Base-by-base conservation (phyloP, 23 tunicate genomes). In the Trididemnum miniatum region DNA sequence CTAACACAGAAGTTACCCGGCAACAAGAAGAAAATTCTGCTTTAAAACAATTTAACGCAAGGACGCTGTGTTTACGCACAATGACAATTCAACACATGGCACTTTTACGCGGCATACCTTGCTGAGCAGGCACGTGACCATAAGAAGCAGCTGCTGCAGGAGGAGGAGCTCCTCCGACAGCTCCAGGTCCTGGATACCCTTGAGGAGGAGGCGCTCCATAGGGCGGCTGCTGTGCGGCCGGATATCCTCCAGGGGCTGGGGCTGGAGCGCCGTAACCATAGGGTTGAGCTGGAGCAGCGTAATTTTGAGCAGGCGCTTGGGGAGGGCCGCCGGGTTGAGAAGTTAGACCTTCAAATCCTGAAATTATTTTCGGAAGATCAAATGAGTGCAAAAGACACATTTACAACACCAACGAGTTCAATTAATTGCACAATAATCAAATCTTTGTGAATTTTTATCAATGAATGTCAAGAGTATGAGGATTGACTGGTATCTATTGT, bases 171-270 rank as follows among this genome's bases (percentile, higher is more conserved):
- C 51, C 23, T 34, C 51, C 78, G 1, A 28, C 2, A 1, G 2
- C 9, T 31, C 51, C 49, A 20, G 39, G 35, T 33, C 85, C 65
- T 23, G 54, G 39, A 65, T 50, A 40, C 26, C 50, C 51, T 25
- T 65, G 78, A 20, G 38, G 63, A 29, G 89, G 78, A 39, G 89
- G 89, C 31, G 89, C 83, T 26, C 83, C 83, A 51, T 85, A 85
- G 1, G 63, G 71, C 34, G 71, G 87, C 34, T 71, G 76, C 1
- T 72, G 83, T 35, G 63, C 54, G 1, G 80, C 60, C 22, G 84
- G 71, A 26, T 76, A 76, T 3, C 52, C 72, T 12, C 35, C 49
- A 59, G 83, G 71, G 15, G 40, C 36, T 35, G 84, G 84, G 63
- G 83, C 71, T 59, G 44, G 71, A 69, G 37, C 37, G 37, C 80